Base-by-base conservation (phyloP, 2,797 vertebrate genomes). In the Brachyalestes nurse region DNA sequence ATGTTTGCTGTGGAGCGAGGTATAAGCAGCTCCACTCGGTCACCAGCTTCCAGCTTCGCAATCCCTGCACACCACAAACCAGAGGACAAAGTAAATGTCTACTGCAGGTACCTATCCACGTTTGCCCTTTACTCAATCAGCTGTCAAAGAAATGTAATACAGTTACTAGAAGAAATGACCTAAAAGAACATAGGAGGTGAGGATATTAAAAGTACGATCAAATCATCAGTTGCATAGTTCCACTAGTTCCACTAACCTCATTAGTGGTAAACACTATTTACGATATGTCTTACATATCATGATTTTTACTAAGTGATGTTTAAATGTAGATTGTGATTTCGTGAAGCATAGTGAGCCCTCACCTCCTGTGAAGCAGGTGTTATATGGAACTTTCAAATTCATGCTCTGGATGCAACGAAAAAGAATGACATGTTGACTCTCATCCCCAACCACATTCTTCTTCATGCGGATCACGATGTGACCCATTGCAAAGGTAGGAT, bases 321-420 rank as follows among this genome's bases (percentile, higher is more conserved):
- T 21, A 67, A n/a, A 67, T 47, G 40, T 64, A 38, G 25, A 65
- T 6, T 70, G 42, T 47, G 66, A 1, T 19, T 9, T 47, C 6
- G 2, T 3, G 14, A 28, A 19, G 16, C 6, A 6, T 8, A 19
- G 49, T 21, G 4, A 12, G 2, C 16, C 7, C 89, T 90, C 79
- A 98, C 98, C 98, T 90, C 96, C 97, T 2, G 97, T 98, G 87
- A 95, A 99, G 91, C 98, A 99, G 87, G 97, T 97, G 94, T 98
- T 98, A 88, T 92, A 98, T 7, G 96, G 94, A 65, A 94, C 86
- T 40, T 88, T 90, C 1, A 88, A 88, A 81, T 96, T 95, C 97
- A 99, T 99, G 64, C 92, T 96, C 91, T 99, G 97, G 90, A 99
- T 95, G 87, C 98, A 99, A 78, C 96, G 96, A 89, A 98, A 98